Conservation (phyloP, 2,797 vertebrate species). For the Epinephelus awoara region DNA sequence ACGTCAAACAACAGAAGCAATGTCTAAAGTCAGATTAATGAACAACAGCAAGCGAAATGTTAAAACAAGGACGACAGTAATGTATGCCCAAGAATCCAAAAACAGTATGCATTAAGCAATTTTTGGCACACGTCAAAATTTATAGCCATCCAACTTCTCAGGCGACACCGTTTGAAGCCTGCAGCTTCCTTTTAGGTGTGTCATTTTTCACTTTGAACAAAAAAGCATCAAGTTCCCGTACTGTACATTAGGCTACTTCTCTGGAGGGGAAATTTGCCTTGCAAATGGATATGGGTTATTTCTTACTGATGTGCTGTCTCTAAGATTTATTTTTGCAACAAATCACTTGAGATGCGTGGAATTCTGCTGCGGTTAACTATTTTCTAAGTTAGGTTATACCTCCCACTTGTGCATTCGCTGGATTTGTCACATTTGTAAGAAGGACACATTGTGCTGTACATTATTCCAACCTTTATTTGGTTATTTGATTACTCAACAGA, state of each 20-base stretch:
- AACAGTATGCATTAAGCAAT: background rate
- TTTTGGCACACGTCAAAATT: conserved; percentile 13
- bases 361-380: conserved; percentile 59
- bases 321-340: conserved; percentile 65
- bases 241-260: conserved; percentile 48
- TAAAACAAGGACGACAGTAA: background rate
- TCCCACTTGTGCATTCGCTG: conserved; percentile 35
- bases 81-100: background rate
- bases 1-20: background rate
- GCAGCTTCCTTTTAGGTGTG: conserved; percentile 33
- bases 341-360: conserved; percentile 59
- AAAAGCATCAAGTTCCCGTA: conserved; percentile 29
- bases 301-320: conserved; percentile 57
- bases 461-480: conserved; percentile 36
- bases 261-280: conserved; percentile 66
- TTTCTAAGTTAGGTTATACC: conserved; percentile 49
- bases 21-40: background rate
- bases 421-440: conserved; percentile 39
- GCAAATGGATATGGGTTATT: conserved; percentile 60
- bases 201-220: conserved; percentile 45
- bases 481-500: conserved; percentile 62
- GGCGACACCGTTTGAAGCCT: conserved; percentile 14
- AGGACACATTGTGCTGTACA: conserved; percentile 21
- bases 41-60: background rate
- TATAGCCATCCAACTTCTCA: conserved; percentile 17